Evolutionary conservation across 64 coral and sea anemone genomes (phyloP).

Genomic region (Hydrozoanthus tunicans): DNA sequence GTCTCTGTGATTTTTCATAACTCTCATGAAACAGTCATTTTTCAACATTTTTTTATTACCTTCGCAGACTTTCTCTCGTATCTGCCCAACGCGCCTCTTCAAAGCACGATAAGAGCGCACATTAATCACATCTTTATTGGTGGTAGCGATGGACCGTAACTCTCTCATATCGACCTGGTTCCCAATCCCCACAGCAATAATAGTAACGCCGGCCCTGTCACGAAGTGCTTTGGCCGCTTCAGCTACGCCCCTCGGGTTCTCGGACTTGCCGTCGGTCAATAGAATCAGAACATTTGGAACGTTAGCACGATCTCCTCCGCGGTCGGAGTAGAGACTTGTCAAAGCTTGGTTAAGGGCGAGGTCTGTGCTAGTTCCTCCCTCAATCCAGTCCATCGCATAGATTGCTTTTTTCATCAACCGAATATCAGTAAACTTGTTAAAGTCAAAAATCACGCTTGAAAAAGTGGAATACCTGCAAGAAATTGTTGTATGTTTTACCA

Average conservation of each 20-base stretch:
- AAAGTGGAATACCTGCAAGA: constrained; percentile 26
- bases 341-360: not conserved
- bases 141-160: constrained; percentile 30
- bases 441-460: constrained; percentile 12
- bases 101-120: constrained; percentile 1
- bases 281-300: constrained; percentile 39
- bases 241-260: constrained; percentile 23
- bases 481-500: not conserved
- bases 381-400: constrained; percentile 9
- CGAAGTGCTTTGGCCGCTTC: constrained; percentile 28
- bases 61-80: constrained; percentile 48
- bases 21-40: too few species aligned
- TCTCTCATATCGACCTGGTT: constrained; percentile 23
- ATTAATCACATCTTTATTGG: constrained; percentile 49
- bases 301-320: not conserved
- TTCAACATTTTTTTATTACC: not conserved
- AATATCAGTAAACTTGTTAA: constrained; percentile 7
- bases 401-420: constrained; percentile 40
- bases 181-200: constrained; percentile 37
- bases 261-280: constrained; percentile 33
- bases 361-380: constrained; percentile 3
- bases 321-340: not conserved
- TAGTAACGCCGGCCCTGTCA: constrained; percentile 13
- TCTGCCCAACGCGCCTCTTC: constrained; percentile 34
- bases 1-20: too few species aligned